Evolutionary conservation across 2,888 invertebrate genomes (phyloP), one percentile per base, ranked within the genome.

Genomic region (Chrysolina haemoptera): DNA sequence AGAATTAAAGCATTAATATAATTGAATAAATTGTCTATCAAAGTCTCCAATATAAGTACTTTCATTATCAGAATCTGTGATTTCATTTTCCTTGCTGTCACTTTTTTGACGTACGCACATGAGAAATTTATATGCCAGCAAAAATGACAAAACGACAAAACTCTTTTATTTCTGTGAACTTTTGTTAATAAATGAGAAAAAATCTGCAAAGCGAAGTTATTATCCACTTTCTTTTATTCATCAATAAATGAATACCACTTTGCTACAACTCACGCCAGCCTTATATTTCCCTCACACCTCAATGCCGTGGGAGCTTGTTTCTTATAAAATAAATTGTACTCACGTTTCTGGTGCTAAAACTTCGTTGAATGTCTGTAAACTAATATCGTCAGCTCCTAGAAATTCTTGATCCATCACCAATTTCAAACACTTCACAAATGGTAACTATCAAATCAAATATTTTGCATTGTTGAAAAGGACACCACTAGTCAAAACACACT

Each of bases 381-480:
- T 76, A 63, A 79, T 77, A 18, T 78, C 74, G 50, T 75, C 77
- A 10, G 78, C 66, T 46, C 74, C 68, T 53, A 76, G 67, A 71
- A 74, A 74, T 65, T 77, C 73, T 71, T 72, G 76, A 35, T 76
- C 70, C 72, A 75, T 75, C 66, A 55, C 63, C 63, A 55, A 55
- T 12, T 55, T 46, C 4, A 55, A 55, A 14, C 35, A 65, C 20
- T 18, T 22, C 12, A 55, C 55, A 11, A 20, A 55, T 9, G 20
- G 20, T 20, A 12, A 55, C 18, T 8, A 20, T 55, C 22, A 18
- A 55, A 5, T 67, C 66, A 50, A n/a, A 16, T 48, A 48, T 5
- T 16, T 10, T 1, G 48, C 71, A 71, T 71, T 67, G 65, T 71
- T 71, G 18, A 50, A 53, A 63, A 43, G 35, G 14, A 71, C 71